Base-by-base conservation (phyloP, 53 echinoderm and acorn worm genomes). In the Echinometra lucunter region DNA sequence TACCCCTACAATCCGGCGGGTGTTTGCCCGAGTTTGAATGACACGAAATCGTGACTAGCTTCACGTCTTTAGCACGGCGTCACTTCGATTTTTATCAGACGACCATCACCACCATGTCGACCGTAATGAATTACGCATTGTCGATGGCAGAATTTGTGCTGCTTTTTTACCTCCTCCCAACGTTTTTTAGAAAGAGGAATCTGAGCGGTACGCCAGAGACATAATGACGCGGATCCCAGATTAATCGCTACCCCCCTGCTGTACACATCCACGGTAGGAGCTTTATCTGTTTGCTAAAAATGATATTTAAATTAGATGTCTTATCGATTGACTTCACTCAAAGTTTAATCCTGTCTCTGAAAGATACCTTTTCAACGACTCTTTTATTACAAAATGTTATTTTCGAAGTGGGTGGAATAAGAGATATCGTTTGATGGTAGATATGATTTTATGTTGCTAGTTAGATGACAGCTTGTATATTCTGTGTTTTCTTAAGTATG, bases 41-140 rank as follows among this genome's bases (percentile, higher is more conserved):
- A 90, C 90, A 58, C 8, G 63, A 40, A 60, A 90, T 90, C 90
- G 90, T 90, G 90, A 57, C 90, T 58, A 37, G 21, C 38, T 40
- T 35, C 19, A 18, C 23, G 63, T 56, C 11, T 35, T 25, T 40
- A 37, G 57, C 90, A 90, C 90, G 90, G 90, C 90, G 90, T 60
- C 90, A 60, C 18, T 90, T 90, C 90, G 90, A 90, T 90, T 90
- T n/a, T 90, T 90, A 60, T 90, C 90, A 90, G 63, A 63, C 63
- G 90, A 90, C 90, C 88, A 88, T 55, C 49, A 88, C 32, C 55
- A 88, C 53, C 38, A 66, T 58, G 66, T 23, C 63, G 90, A 60
- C 90, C 56, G 55, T 90, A 66, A 90, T 90, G 90, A 90, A 90
- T 90, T 57, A 90, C 53, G 90, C 90, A 90, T 90, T 58, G 90